phyloP scores from a whole-genome alignment of 2,797 vertebrate genomes.

The Hozukius guyotensis region DNA sequence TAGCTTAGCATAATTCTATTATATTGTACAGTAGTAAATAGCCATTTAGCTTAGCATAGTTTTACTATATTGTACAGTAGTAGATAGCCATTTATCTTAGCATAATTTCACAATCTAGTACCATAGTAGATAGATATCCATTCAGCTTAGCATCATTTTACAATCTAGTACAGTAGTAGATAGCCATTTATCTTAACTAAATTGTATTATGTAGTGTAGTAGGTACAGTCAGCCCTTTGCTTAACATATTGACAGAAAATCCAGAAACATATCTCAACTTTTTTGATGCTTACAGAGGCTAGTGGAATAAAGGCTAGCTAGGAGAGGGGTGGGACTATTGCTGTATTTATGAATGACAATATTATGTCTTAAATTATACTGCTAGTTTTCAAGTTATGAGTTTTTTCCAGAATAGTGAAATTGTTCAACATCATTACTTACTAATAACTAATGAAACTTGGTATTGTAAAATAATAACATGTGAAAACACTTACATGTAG shows the following conservation, averaged over 20 bases:
- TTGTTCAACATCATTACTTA: background rate
- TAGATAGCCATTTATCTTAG: background rate
- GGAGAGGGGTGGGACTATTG: background rate
- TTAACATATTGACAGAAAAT: background rate
- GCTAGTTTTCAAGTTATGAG: background rate
- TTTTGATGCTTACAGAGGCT: background rate
- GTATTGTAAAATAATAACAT: background rate
- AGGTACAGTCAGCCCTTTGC: background rate
- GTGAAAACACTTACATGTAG: background rate
- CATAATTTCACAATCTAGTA: background rate
- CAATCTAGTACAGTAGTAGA: background rate
- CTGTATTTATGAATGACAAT: background rate
- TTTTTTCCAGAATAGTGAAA: background rate
- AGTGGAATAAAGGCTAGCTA: background rate
- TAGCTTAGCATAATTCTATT: background rate
- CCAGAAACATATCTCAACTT: background rate
- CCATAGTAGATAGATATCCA: background rate
- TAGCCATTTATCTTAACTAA: background rate
- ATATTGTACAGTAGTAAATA: no score
- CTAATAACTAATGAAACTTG: background rate
- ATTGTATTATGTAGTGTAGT: background rate
- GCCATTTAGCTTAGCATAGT: background rate
- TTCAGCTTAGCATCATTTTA: background rate
- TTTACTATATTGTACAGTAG: background rate
- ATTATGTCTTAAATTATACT: background rate